These are phyloP conservation scores for Silurus meridionalis DNA, from an alignment of 2,113 vertebrate genomes.

Conservation along the genomic window DNA sequence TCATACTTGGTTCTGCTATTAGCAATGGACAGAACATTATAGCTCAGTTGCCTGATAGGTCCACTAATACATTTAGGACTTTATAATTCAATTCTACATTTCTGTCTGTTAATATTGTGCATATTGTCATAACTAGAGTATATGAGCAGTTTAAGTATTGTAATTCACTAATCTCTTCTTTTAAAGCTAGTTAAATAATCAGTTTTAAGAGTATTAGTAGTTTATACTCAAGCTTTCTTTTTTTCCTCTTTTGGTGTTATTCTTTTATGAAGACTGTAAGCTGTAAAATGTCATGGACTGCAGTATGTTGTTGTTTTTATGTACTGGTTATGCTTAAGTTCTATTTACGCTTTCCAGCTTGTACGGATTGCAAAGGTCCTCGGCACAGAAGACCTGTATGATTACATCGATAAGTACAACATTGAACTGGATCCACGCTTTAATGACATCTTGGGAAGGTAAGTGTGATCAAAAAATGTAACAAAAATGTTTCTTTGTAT, in stretches of 20 bases:
- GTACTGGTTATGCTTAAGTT: not conserved
- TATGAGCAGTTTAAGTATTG: not conserved
- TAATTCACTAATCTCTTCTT: not conserved
- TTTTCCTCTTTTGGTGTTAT: no score
- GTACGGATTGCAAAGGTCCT: conserved; percentile 78
- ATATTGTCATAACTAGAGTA: not conserved
- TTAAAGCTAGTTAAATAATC: not conserved
- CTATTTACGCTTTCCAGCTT: conserved; percentile 57
- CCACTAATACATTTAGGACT: not conserved
- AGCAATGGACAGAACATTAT: not conserved
- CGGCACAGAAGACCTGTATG: conserved; percentile 77
- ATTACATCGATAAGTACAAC: conserved; percentile 81
- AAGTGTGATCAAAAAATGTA: conserved; percentile 17
- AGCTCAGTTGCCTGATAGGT: not conserved
- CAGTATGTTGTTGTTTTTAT: not conserved
- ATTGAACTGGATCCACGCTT: conserved; percentile 78
- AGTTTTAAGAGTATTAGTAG: not conserved
- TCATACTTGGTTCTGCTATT: no score
- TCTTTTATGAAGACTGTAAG: not conserved
- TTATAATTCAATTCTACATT: not conserved
- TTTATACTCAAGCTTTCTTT: not conserved
- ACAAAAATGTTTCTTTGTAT: not conserved
- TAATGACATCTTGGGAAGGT: conserved; percentile 79
- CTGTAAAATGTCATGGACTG: not conserved
- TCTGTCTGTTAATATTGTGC: not conserved